phyloP scores from a whole-genome alignment of 1,140 invertebrate genomes.

The Lucilia cuprina region DNA sequence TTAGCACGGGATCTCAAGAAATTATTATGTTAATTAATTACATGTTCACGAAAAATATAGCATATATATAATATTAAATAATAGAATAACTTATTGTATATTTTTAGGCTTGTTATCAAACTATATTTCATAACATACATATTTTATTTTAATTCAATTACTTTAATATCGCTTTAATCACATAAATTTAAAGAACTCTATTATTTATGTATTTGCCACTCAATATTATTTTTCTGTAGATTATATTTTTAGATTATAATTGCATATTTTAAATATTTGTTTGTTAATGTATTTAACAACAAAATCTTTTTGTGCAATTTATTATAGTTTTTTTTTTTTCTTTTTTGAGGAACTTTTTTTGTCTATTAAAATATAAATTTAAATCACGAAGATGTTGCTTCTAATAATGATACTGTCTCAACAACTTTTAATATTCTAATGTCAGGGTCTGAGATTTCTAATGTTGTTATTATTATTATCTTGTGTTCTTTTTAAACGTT shows the following conservation, averaged over 20 bases:
- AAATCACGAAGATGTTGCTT: not conserved
- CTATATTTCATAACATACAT: too few relatives aligned
- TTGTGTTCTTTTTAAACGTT: not conserved
- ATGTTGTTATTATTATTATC: not conserved
- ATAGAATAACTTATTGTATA: too few relatives aligned
- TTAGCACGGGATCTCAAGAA: too few relatives aligned
- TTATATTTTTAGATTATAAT: too few relatives aligned
- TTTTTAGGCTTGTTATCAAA: too few relatives aligned
- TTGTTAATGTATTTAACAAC: too few relatives aligned
- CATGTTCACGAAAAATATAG: not conserved
- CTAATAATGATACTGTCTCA: not conserved
- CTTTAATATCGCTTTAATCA: too few relatives aligned
- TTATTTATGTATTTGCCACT: too few relatives aligned
- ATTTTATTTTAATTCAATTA: too few relatives aligned
- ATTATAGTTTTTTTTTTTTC: not conserved
- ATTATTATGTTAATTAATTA: not conserved
- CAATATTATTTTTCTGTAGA: too few relatives aligned
- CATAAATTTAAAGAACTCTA: too few relatives aligned
- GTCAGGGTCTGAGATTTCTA: slow-evolving; percentile 27
- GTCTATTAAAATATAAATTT: not conserved
- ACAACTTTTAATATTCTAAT: slow-evolving; percentile 13
- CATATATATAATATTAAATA: not conserved
- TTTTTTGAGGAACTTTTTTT: not conserved
- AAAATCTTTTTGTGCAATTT: not conserved
- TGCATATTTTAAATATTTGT: too few relatives aligned